A percentile compares a stretch with the other conserved stretches of the same genome.
phyloP scores from a whole-genome alignment of 2,888 invertebrate genomes.

The Macrosoma leucophasiata region DNA sequence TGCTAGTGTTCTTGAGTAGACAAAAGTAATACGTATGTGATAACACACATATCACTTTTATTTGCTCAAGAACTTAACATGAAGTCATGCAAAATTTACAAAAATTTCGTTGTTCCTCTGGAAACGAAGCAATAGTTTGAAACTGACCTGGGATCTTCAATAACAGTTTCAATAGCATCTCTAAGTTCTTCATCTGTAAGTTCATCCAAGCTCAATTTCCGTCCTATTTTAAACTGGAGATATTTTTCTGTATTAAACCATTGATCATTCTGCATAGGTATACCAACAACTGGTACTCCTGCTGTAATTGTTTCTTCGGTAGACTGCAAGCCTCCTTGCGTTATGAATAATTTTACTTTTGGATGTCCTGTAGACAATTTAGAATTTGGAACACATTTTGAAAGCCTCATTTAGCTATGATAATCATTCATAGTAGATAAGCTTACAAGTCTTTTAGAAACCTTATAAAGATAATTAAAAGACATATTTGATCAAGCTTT shows the following conservation, averaged over 20 bases:
- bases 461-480: no score
- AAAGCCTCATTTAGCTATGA: neutral
- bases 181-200: conserved; percentile 30
- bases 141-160: conserved; percentile 26
- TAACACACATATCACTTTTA: no score
- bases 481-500: no score
- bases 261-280: conserved; percentile 51
- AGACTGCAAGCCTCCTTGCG: conserved; percentile 54
- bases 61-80: no score
- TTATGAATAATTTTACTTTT: conserved; percentile 48
- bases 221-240: conserved; percentile 32
- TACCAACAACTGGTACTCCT: conserved; percentile 42
- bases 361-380: conserved; percentile 40
- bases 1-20: no score
- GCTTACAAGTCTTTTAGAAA: no score
- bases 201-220: conserved; percentile 30
- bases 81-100: no score
- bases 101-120: no score
- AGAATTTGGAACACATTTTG: conserved; percentile 9
- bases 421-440: no score
- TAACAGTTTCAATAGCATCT: conserved; percentile 26
- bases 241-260: conserved; percentile 38
- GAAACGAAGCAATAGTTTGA: no score
- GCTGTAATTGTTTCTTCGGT: conserved; percentile 48
- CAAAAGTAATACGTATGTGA: no score